Percentiles rank a stretch among this genome's conserved stretches.
phyloP scores from a whole-genome alignment of 2,797 vertebrate species.

The Melanotaenia boesemani region DNA sequence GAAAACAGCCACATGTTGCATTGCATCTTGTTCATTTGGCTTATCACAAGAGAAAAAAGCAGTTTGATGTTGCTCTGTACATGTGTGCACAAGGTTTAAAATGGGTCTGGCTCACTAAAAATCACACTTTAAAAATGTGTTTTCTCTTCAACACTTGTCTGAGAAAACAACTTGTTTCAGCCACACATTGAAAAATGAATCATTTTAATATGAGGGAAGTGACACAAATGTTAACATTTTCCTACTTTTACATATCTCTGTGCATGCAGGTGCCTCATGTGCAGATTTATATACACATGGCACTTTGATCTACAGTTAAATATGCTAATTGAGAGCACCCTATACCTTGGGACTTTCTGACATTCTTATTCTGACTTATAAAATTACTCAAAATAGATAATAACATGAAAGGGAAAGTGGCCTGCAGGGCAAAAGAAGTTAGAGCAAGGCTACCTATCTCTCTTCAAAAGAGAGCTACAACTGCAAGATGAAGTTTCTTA shows the following conservation, averaged over 20 bases:
- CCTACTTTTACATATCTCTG: background rate
- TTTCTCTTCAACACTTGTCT: background rate
- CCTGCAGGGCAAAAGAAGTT: conserved; percentile 30
- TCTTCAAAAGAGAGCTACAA: conserved; percentile 23
- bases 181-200: background rate
- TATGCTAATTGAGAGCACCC: conserved; percentile 26
- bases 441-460: conserved; percentile 43
- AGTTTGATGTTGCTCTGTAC: background rate
- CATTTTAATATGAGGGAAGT: background rate
- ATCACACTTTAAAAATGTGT: background rate
- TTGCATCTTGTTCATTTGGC: conserved; percentile 4
- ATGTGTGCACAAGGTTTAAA: background rate
- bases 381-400: conserved; percentile 51
- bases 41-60: background rate
- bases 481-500: conserved; percentile 39
- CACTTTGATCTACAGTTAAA: conserved; percentile 20
- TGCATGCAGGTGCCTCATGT: background rate
- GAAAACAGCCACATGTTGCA: background rate
- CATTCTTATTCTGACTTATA: conserved; percentile 24
- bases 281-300: background rate
- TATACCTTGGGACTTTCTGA: conserved; percentile 28
- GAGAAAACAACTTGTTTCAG: background rate
- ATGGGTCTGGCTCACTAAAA: background rate
- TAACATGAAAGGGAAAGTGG: conserved; percentile 58
- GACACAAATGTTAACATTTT: background rate